Base-by-base conservation (phyloP, 2,113 vertebrate genomes). In the Trinectes maculatus region DNA sequence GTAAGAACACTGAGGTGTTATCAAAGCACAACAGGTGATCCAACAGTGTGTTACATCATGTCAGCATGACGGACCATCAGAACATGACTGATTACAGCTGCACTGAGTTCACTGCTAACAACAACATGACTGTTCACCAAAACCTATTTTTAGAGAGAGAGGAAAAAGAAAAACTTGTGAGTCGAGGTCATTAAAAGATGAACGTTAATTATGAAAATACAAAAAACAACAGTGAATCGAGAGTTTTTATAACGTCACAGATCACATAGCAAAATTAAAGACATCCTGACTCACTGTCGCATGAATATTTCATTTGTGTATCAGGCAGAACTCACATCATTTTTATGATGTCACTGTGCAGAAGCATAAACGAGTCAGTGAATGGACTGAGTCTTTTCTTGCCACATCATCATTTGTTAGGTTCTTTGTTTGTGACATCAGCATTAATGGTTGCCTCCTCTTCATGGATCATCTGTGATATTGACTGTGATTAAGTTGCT, bases 21-120 rank as follows among this genome's bases (percentile, higher is more conserved):
- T 71, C 52, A 57, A 68, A 71, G 16, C 11, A 16, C 9, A 37
- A 22, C 10, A 24, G 60, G 31, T 34, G 74, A 53, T n/a, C n/a
- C n/a, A n/a, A n/a, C n/a, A n/a, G 29, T 31, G 29, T 31, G 29
- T 31, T 31, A 31, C 4, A 4, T 31, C 29, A 8, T 31, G 29
- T 4, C 4, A 4, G 8, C 29, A 31, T 31, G 29, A 8, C 29
- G 8, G 29, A 31, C 8, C 8, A 31, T 31, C 29, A 31, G 4
- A 31, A 31, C 29, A 31, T 31, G 29, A 31, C 29, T 31, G 8
- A 31, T 5, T 31, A 31, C 29, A 4, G 8, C 4, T 4, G 4
- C 8, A 31, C 29, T 31, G 29, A 31, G 4, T 8, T 31, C n/a
- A n/a, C n/a, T n/a, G n/a, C n/a, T n/a, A n/a, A n/a, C n/a, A n/a